These are phyloP conservation scores for Meteorus colon DNA, from an alignment of 2,888 invertebrate genomes.

Conservation along the genomic window DNA sequence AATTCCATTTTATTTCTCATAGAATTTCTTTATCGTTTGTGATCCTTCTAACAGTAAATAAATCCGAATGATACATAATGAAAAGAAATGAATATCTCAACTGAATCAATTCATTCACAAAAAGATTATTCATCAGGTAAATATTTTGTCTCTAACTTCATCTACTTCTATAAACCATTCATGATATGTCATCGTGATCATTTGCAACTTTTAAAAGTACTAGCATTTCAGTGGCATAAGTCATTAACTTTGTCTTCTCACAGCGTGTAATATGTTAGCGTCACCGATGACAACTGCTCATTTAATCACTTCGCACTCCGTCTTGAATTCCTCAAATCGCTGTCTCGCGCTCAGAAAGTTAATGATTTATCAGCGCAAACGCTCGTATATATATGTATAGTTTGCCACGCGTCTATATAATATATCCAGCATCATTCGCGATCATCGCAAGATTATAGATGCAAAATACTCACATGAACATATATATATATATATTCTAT, in stretches of 20 bases:
- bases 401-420: conserved; percentile 34
- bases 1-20: no score
- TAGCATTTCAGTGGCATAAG: conserved; percentile 41
- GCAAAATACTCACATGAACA: not conserved
- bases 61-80: no score
- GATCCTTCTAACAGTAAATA: no score
- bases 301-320: conserved; percentile 67
- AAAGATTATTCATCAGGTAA: not conserved
- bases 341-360: conserved; percentile 49
- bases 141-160: not conserved
- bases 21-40: no score
- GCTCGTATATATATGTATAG: conserved; percentile 18
- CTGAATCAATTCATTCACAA: not conserved
- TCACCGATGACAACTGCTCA: conserved; percentile 66
- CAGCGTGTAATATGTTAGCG: conserved; percentile 48
- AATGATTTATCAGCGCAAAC: conserved; percentile 50
- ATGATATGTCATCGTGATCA: conserved; percentile 24
- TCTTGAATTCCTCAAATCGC: conserved; percentile 53
- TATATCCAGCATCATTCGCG: conserved; percentile 12
- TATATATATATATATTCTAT: not conserved
- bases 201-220: conserved; percentile 36
- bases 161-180: conserved; percentile 8
- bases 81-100: not conserved
- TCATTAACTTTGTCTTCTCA: conserved; percentile 48
- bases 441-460: conserved; percentile 17